These are phyloP conservation scores for Limnothrissa miodon DNA, from an alignment of 2,113 vertebrate species.

Conservation along the genomic window DNA sequence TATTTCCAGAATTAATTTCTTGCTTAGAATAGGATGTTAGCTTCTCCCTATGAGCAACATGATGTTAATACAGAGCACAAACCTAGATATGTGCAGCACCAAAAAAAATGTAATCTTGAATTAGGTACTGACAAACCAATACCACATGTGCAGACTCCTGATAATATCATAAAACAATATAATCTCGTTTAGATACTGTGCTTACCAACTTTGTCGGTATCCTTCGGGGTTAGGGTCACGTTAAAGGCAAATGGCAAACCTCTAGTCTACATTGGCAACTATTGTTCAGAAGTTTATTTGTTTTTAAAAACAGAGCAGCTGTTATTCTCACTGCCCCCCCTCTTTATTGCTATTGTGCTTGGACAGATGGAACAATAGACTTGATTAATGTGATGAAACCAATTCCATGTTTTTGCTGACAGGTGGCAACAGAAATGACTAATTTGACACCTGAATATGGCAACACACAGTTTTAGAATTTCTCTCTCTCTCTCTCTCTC, in stretches of 20 bases:
- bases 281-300: no score
- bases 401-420: background rate
- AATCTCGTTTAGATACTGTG: background rate
- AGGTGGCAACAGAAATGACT: background rate
- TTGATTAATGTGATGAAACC: slow-evolving; percentile 1
- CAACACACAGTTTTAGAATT: background rate
- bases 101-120: background rate
- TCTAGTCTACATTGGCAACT: no score
- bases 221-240: background rate
- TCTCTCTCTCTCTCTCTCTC: background rate
- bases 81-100: background rate
- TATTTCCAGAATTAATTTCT: background rate
- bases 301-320: no score
- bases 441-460: background rate
- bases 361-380: no score
- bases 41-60: background rate
- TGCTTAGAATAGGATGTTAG: background rate
- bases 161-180: background rate
- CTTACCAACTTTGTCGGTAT: background rate
- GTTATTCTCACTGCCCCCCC: no score
- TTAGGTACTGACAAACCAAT: background rate
- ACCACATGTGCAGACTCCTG: background rate
- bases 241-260: no score
- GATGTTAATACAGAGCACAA: background rate
- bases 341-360: no score